These are phyloP conservation scores for Rhinoptilus africanus DNA, from an alignment of 2,113 vertebrate species.

Conservation along the genomic window DNA sequence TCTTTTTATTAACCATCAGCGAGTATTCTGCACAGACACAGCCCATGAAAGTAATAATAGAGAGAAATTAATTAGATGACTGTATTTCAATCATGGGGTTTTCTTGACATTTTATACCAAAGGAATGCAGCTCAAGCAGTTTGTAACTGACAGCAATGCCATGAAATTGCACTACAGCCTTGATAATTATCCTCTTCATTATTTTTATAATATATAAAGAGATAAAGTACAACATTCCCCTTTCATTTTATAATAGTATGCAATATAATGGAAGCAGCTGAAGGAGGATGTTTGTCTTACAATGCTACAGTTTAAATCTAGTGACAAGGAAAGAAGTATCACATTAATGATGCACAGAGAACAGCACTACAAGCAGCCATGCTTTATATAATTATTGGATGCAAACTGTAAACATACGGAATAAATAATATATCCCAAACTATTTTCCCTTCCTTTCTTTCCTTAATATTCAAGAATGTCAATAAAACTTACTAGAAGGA, in stretches of 20 bases:
- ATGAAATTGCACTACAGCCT: conserved; percentile 55
- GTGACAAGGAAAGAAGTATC: conserved; percentile 40
- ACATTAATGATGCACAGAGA: conserved; percentile 29
- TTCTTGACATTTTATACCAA: conserved; percentile 56
- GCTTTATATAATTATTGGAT: conserved; percentile 5
- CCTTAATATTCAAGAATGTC: background rate
- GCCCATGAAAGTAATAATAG: conserved; percentile 40
- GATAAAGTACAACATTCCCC: conserved; percentile 43
- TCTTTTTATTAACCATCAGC: conserved; percentile 29
- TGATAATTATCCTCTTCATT: conserved; percentile 71
- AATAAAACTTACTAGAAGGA: background rate
- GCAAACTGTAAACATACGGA: background rate
- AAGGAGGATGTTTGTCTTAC: conserved; percentile 36
- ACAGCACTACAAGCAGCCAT: conserved; percentile 5
- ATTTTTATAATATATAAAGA: conserved; percentile 69
- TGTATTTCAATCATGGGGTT: conserved; percentile 61
- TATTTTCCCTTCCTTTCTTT: background rate
- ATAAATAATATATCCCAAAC: background rate
- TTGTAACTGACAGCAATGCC: conserved; percentile 57
- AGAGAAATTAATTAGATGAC: conserved; percentile 68
- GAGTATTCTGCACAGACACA: background rate
- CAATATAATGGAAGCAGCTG: conserved; percentile 41
- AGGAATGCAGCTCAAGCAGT: conserved; percentile 50
- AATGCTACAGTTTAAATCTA: conserved; percentile 38
- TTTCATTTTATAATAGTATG: conserved; percentile 61